Conservation (phyloP, 2,113 vertebrate genomes). For the Malurus elegans region DNA sequence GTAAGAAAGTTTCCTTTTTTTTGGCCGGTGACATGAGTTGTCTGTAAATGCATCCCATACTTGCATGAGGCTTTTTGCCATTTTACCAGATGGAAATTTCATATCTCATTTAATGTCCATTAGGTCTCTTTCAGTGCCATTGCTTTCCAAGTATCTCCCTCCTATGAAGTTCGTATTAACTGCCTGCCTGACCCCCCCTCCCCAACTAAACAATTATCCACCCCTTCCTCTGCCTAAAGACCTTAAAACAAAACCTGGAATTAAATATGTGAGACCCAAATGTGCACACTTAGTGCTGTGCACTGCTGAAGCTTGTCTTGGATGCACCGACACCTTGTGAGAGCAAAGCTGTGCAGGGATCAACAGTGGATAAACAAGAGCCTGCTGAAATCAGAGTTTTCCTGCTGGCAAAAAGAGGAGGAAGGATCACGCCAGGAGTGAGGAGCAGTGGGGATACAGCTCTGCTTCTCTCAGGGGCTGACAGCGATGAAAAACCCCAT, state of each 20-base stretch:
- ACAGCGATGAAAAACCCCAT: not conserved
- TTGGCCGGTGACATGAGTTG: conserved; percentile 24
- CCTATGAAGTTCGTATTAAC: not conserved
- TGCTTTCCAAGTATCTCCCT: conserved; percentile 27
- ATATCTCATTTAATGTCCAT: conserved; percentile 39
- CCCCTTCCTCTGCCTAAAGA: not conserved
- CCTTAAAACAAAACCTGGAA: not conserved
- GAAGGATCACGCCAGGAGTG: not conserved
- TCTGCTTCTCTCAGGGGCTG: not conserved
- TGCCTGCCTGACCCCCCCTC: not conserved
- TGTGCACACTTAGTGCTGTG: not conserved
- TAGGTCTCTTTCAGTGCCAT: not conserved
- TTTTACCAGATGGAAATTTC: conserved; percentile 59
- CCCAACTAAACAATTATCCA: not conserved
- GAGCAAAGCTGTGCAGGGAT: not conserved
- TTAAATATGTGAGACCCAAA: not conserved
- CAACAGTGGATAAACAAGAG: not conserved
- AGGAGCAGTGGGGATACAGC: not conserved
- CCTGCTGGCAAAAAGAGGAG: not conserved
- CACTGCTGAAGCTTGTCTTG: not conserved
- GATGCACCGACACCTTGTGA: not conserved
- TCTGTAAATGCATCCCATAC: conserved; percentile 49
- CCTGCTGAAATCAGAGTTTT: not conserved
- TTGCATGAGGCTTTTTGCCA: conserved; percentile 47
- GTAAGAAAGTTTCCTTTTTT: conserved; percentile 24